Evolutionary conservation across 2,113 vertebrate genomes (phyloP), one percentile per base, ranked within the genome.

Genomic region (Megalops atlanticus): DNA sequence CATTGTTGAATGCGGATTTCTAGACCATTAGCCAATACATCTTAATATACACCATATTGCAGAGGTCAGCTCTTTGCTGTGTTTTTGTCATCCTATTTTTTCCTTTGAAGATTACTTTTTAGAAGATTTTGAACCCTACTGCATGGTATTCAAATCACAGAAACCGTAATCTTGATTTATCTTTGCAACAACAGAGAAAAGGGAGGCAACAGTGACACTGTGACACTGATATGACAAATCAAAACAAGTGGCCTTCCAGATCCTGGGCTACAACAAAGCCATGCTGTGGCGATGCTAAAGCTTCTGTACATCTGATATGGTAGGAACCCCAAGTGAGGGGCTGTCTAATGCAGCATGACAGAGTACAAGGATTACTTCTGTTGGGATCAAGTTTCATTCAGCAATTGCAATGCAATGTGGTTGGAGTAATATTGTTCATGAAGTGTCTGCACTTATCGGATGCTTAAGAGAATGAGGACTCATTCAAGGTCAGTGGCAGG

Each of bases 281-380:
- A 78, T 14, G 52, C 74, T 76, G 69, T 2, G 7, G n/a, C 39
- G 33, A 74, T 38, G 69, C 40, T 47, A 81, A 79, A 74, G 70
- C 83, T 77, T 10, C 76, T 35, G 12, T 58, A 58, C 69, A 40
- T 80, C 40, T 73, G 82, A 74, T 74, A 75, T 3, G 73, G 54
- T 54, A 10, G 33, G 39, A 38, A 39, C 43, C 41, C 70, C 43
- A 74, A 83, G 75, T 78, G 39, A 33, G 33, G 64, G 74, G 43
- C 54, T 74, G 49, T 27, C 18, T 82, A 79, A 73, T 47, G 36
- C 21, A 76, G 72, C 82, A 76, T 80, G 78, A 71, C 39, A 73
- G 41, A 71, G 58, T 77, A 76, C 45, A 14, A 27, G 69, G 68
- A 75, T 70, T 76, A 18, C 47, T 36, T 75, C 40, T 69, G n/a